phyloP scores from a whole-genome alignment of 2,888 invertebrate genomes.

The Mactromeris polynyma region DNA sequence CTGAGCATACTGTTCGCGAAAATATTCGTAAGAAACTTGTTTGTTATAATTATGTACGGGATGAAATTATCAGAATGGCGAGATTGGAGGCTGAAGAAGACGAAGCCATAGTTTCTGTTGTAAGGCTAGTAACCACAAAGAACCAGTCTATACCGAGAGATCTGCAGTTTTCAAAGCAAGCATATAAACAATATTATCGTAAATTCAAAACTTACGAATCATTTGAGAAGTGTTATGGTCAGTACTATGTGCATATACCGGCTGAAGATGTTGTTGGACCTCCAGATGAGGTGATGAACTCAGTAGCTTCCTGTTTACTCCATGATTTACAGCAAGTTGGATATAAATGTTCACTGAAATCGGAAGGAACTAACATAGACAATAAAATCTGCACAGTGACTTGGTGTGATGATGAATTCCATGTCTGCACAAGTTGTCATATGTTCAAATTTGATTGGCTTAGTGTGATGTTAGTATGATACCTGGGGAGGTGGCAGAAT shows the following conservation, averaged over 20 bases:
- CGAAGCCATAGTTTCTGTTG: constrained; percentile 68
- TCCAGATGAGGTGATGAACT: constrained; percentile 72
- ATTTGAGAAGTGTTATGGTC: constrained; percentile 75
- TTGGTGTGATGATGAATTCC: constrained; percentile 76
- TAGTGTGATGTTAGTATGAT: constrained; percentile 22
- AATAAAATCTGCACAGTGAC: constrained; percentile 72
- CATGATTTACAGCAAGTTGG: constrained; percentile 70
- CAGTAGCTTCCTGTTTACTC: constrained; percentile 70
- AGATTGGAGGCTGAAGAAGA: constrained; percentile 71
- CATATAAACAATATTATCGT: constrained; percentile 76
- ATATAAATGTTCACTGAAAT: constrained; percentile 64
- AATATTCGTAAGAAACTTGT: constrained; percentile 73
- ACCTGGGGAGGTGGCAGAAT: background rate
- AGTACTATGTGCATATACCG: constrained; percentile 72
- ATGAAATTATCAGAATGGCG: constrained; percentile 71
- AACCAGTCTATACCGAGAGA: constrained; percentile 77
- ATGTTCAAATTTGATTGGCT: constrained; percentile 77
- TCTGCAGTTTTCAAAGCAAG: constrained; percentile 77
- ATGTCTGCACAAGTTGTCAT: constrained; percentile 75
- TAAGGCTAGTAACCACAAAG: constrained; percentile 72
- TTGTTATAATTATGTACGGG: constrained; percentile 71
- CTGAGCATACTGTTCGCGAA: constrained; percentile 75
- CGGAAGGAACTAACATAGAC: constrained; percentile 69
- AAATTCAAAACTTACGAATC: constrained; percentile 72
- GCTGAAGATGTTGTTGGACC: constrained; percentile 70